Conservation (phyloP, 2,888 invertebrate genomes). For the Aquatica leii region DNA sequence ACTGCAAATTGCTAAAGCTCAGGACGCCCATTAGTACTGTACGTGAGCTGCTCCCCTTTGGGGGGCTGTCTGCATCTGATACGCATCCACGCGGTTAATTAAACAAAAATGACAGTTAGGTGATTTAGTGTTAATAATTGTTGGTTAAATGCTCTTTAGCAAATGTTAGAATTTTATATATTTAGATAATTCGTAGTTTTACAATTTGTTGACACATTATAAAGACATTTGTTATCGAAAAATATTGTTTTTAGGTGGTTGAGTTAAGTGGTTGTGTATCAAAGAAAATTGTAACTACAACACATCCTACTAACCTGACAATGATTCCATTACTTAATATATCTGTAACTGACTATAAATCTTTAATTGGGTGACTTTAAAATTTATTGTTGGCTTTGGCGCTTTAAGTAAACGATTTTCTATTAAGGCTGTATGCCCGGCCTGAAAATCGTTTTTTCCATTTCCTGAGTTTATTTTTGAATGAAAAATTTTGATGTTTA, state of each 20-base stretch:
- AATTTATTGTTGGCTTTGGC: too few relatives aligned
- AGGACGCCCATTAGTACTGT: conserved; percentile 54
- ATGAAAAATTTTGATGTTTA: too few relatives aligned
- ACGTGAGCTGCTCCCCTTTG: conserved; percentile 52
- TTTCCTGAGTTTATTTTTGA: too few relatives aligned
- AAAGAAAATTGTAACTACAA: too few relatives aligned
- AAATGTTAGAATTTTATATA: conserved; percentile 38
- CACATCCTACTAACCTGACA: not conserved
- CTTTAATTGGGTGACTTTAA: too few relatives aligned
- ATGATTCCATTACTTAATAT: not conserved
- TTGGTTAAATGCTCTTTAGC: conserved; percentile 48
- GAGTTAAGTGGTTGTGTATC: not conserved
- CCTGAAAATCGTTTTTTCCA: too few relatives aligned
- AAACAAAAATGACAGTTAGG: conserved; percentile 57
- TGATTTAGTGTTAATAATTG: conserved; percentile 58
- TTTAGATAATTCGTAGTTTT: conserved; percentile 20
- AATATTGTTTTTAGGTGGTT: not conserved
- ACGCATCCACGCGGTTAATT: conserved; percentile 53
- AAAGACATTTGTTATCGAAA: conserved; percentile 16
- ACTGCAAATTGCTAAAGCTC: conserved; percentile 50
- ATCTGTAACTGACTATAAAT: too few relatives aligned
- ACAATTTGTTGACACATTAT: conserved; percentile 20
- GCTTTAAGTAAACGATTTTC: too few relatives aligned
- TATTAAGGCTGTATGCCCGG: too few relatives aligned
- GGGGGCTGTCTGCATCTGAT: conserved; percentile 55